Base-by-base conservation (phyloP, 1,140 invertebrate species). In the Stegodyphus dumicola region DNA sequence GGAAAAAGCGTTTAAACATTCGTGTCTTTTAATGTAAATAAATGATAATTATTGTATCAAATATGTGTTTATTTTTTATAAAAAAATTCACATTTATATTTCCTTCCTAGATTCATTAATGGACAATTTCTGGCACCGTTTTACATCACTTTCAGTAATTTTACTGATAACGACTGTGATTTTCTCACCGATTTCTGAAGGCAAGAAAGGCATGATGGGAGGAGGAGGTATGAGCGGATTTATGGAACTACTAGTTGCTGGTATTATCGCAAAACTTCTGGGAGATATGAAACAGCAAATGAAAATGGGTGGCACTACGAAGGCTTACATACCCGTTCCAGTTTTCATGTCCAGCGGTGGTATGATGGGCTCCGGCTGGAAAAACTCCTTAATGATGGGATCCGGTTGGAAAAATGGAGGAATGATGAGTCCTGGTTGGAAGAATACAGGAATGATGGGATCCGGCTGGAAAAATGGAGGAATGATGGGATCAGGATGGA, bases 191-290 rank as follows among this genome's bases (percentile, higher is more conserved):
- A 11, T 15, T 15, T 9, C 15, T 9, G 66, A 15, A 7, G 13
- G 10, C 2, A 13, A 49, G 6, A 69, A 69, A 66, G 18, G 51
- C 2, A 60, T 71, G 13, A 80, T 73, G 69, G 48, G 69, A 5
- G 33, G 60, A 5, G 69, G 69, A 48, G 78, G 78, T 0, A 69
- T 67, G 7, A 51, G 69, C 13, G 78, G 78, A 0, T 54, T 80
- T 6, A 71, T 73, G 78, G 65, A 73, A 17, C 67, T 80, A 6
- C 54, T 80, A n/a, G 78, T 69, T 15, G 78, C 78, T n/a, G 78
- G 69, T 64, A 6, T 80, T 0, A 65, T 80, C 6, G 78, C 67
- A 5, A 80, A 80, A 33, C 60, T 80, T 53, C 54, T 80, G 1
- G 49, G 54, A 56, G 78, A 65, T 4, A 10, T 70, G 10, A 69